Evolutionary conservation across 2,113 vertebrate species (phyloP).

Genomic region (Collichthys lucidus): DNA sequence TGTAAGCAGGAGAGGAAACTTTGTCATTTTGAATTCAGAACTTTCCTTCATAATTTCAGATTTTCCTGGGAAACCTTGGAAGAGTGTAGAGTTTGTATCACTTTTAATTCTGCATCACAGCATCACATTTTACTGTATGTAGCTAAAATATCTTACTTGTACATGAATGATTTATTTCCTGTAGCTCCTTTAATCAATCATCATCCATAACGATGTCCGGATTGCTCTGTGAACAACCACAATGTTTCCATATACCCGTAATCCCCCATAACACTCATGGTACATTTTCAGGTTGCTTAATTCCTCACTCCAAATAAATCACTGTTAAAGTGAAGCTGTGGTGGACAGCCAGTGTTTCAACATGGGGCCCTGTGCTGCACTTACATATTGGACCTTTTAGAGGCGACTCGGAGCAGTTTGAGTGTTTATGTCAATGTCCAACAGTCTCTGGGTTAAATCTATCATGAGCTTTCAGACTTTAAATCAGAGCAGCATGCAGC

Average conservation of each 20-base stretch:
- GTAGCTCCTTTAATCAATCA: neutral
- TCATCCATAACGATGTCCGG: neutral
- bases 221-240: neutral
- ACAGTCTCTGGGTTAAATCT: slow-evolving; percentile 63
- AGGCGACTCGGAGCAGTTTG: slow-evolving; percentile 22
- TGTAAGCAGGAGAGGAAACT: neutral
- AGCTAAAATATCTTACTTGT: neutral
- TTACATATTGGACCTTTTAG: slow-evolving; percentile 51
- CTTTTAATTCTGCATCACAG: neutral
- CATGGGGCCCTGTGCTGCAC: slow-evolving; percentile 7
- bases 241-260: neutral
- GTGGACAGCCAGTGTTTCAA: slow-evolving; percentile 6
- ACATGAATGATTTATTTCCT: neutral
- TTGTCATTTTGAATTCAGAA: neutral
- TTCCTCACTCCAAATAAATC: slow-evolving; percentile 16
- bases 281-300: neutral
- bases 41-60: neutral
- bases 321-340: neutral
- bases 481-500: slow-evolving; percentile 69
- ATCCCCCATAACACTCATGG: neutral
- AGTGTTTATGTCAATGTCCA: slow-evolving; percentile 61
- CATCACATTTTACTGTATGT: neutral
- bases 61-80: neutral
- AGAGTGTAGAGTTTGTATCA: neutral
- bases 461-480: slow-evolving; percentile 57